phyloP scores from a whole-genome alignment of 2,888 invertebrate species.

The Globia sparganii region DNA sequence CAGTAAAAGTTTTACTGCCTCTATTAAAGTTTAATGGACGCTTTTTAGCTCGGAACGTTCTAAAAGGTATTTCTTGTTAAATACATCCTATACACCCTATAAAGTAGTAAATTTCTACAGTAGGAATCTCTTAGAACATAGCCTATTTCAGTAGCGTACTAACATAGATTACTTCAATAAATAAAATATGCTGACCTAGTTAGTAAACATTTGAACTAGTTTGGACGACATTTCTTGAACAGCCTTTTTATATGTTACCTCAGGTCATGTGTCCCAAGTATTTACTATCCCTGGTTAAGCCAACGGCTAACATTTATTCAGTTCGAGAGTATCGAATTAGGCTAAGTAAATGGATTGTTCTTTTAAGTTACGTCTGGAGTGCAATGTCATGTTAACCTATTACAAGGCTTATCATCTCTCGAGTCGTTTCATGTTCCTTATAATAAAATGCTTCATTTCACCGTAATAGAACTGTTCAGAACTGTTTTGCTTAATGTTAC shows the following conservation, averaged over 20 bases:
- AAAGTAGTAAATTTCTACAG: conserved; percentile 2
- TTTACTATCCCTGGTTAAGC: conserved; percentile 37
- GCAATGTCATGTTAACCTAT: too few species aligned
- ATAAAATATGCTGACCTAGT: conserved; percentile 38
- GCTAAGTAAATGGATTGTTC: conserved; percentile 68
- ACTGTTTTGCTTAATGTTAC: conserved; percentile 10
- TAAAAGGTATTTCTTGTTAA: conserved; percentile 36
- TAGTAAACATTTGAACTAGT: conserved; percentile 39
- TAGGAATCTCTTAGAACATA: conserved; percentile 7
- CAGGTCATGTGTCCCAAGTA: conserved; percentile 25
- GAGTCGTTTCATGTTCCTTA: conserved; percentile 33
- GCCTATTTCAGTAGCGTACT: background rate
- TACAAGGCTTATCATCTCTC: conserved; percentile 22
- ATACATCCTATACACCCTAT: background rate
- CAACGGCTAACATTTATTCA: background rate
- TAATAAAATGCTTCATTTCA: conserved; percentile 42
- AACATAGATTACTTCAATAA: conserved; percentile 1
- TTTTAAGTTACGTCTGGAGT: conserved; percentile 28
- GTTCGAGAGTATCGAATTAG: conserved; percentile 68
- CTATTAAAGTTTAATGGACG: conserved; percentile 28
- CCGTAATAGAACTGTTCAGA: conserved; percentile 34
- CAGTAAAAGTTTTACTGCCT: conserved; percentile 23
- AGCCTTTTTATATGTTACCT: conserved; percentile 21
- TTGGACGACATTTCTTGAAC: conserved; percentile 29
- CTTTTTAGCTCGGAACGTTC: conserved; percentile 19